A percentile compares a stretch with the other conserved stretches of the same genome.
These are phyloP conservation scores for Miniopterus natalensis DNA, from an alignment of 2,113 vertebrate species.

Conservation along the genomic window DNA sequence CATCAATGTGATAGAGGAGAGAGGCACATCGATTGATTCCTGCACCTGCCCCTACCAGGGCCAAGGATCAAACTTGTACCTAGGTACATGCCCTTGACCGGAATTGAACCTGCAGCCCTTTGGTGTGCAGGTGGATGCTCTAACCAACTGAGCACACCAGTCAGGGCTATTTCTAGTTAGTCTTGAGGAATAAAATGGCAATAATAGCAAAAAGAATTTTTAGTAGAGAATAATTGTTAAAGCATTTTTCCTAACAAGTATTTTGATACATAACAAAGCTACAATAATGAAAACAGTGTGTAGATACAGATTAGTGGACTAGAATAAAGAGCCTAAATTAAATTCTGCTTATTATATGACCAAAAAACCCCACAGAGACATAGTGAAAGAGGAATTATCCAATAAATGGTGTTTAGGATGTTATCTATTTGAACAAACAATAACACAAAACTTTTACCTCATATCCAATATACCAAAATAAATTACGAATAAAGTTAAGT, in stretches of 20 bases:
- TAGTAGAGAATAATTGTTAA: not conserved
- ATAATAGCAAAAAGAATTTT: not conserved
- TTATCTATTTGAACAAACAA: not conserved
- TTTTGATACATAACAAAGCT: not conserved
- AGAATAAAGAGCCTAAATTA: conserved; percentile 3
- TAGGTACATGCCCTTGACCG: no score
- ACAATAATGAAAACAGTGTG: not conserved
- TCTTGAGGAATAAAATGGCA: not conserved
- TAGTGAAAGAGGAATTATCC: not conserved
- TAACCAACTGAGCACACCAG: no score
- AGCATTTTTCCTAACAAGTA: not conserved
- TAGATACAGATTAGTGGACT: not conserved
- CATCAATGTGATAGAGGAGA: no score
- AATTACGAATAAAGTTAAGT: not conserved
- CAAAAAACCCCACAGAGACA: not conserved
- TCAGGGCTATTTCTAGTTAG: not conserved
- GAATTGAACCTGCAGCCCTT: no score
- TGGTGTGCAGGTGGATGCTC: no score
- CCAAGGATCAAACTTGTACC: no score
- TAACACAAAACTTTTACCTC: not conserved
- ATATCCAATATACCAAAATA: not conserved
- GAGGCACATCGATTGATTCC: no score
- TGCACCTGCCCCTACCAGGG: no score
- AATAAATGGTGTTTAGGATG: not conserved
- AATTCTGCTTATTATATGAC: not conserved